phyloP scores from a whole-genome alignment of 2,888 invertebrate genomes.

The Anorthoa munda region DNA sequence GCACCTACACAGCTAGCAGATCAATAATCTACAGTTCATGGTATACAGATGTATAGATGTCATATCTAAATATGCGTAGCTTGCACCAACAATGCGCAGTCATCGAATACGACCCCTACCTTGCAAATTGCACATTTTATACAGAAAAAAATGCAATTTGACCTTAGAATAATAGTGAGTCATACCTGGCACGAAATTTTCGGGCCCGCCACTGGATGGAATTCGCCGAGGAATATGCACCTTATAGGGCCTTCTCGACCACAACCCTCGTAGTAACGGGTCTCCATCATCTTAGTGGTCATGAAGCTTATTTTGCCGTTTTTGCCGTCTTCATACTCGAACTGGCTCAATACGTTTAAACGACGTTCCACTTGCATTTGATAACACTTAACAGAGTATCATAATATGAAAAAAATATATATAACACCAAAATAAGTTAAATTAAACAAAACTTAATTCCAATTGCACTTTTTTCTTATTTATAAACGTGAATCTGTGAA shows the following conservation, averaged over 20 bases:
- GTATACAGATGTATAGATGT: slow-evolving; percentile 19
- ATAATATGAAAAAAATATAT: slow-evolving; percentile 61
- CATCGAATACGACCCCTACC: slow-evolving; percentile 10
- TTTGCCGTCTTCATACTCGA: slow-evolving; percentile 71
- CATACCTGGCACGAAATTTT: slow-evolving; percentile 96
- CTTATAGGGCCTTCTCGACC: slow-evolving; percentile 94
- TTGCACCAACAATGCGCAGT: slow-evolving; percentile 34
- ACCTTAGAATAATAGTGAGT: slow-evolving; percentile 43
- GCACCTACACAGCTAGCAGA: slow-evolving; percentile 39
- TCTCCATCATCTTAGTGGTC: slow-evolving; percentile 85
- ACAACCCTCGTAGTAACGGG: slow-evolving; percentile 91
- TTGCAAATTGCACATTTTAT: slow-evolving; percentile 12
- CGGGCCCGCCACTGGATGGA: slow-evolving; percentile 95
- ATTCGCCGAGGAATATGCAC: slow-evolving; percentile 95
- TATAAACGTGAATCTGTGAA: slow-evolving; percentile 49
- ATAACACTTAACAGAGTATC: slow-evolving; percentile 63
- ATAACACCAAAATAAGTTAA: slow-evolving; percentile 49
- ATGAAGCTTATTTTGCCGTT: slow-evolving; percentile 72
- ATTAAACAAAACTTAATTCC: slow-evolving; percentile 24
- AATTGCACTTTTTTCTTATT: slow-evolving; percentile 30
- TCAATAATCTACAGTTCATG: slow-evolving; percentile 59
- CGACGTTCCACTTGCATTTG: slow-evolving; percentile 73
- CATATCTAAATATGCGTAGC: neutral
- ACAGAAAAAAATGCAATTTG: slow-evolving; percentile 28
- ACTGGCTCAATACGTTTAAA: slow-evolving; percentile 64